Evolutionary conservation across 2,888 invertebrate species (phyloP).

Genomic region (Zeuzera pyrina): DNA sequence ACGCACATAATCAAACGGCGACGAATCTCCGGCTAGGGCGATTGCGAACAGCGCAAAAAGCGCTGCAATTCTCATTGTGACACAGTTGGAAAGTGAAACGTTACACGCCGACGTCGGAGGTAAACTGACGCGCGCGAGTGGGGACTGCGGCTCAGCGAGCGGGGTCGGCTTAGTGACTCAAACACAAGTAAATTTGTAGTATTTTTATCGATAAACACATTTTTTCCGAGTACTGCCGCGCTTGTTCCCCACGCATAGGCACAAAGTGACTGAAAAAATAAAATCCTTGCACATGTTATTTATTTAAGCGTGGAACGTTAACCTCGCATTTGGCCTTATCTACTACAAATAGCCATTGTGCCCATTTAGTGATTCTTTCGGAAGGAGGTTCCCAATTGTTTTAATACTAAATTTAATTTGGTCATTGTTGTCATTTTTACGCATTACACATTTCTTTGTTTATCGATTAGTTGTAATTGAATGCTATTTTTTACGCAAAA

Average conservation of each 20-base stretch:
- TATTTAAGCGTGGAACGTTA: background rate
- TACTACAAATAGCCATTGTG: no score
- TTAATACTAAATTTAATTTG: background rate
- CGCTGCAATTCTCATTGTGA: constrained; percentile 46
- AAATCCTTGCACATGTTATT: background rate
- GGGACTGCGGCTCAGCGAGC: constrained; percentile 33
- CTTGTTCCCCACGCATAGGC: background rate
- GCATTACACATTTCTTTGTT: background rate
- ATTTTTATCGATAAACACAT: background rate
- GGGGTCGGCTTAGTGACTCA: constrained; percentile 38
- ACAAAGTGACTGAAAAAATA: background rate
- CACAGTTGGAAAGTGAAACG: constrained; percentile 24
- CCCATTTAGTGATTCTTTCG: no score
- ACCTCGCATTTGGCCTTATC: background rate
- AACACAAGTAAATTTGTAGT: constrained; percentile 7
- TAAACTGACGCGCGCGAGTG: constrained; percentile 41
- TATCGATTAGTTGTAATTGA: constrained; percentile 13
- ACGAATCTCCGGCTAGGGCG: constrained; percentile 36
- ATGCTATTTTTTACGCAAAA: no score
- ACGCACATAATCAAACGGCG: constrained; percentile 74
- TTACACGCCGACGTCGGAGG: constrained; percentile 35
- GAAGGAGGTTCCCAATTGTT: background rate
- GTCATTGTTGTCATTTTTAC: background rate
- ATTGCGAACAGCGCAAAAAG: constrained; percentile 35
- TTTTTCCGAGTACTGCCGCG: background rate